Conservation (phyloP, 2,113 vertebrate species). For the Meleagris gallopavo region DNA sequence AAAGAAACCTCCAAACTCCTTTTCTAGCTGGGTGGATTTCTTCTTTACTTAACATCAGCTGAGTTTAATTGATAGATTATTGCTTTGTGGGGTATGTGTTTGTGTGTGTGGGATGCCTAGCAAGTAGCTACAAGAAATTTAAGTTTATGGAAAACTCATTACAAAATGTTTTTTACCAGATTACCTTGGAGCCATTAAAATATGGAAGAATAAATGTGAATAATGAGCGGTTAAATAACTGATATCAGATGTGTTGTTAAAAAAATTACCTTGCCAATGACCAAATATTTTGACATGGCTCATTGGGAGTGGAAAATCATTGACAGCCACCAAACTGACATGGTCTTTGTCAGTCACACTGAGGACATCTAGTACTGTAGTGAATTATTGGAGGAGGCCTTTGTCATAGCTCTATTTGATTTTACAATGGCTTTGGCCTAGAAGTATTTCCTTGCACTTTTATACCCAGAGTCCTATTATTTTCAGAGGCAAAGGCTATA, state of each 20-base stretch:
- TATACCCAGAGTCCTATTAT: background rate
- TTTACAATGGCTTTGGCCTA: background rate
- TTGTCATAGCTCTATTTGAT: background rate
- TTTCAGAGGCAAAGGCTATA: background rate
- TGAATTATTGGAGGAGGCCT: background rate
- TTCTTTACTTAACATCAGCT: background rate
- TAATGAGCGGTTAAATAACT: background rate
- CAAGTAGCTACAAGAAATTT: background rate
- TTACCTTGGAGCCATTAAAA: background rate
- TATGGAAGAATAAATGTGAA: background rate
- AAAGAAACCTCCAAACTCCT: background rate
- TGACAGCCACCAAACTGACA: background rate
- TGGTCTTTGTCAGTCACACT: accelerated
- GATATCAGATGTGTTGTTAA: background rate
- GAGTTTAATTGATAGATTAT: background rate
- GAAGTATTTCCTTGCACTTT: accelerated
- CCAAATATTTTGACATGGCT: background rate
- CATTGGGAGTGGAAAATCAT: background rate
- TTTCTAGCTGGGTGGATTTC: background rate
- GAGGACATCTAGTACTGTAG: background rate
- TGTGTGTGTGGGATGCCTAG: background rate
- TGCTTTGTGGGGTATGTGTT: background rate
- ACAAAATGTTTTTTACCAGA: background rate
- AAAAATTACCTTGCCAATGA: background rate
- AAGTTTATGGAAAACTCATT: background rate